phyloP scores from a whole-genome alignment of 37 sponge, comb jelly and placozoan genomes.

The Agelas oroides region DNA sequence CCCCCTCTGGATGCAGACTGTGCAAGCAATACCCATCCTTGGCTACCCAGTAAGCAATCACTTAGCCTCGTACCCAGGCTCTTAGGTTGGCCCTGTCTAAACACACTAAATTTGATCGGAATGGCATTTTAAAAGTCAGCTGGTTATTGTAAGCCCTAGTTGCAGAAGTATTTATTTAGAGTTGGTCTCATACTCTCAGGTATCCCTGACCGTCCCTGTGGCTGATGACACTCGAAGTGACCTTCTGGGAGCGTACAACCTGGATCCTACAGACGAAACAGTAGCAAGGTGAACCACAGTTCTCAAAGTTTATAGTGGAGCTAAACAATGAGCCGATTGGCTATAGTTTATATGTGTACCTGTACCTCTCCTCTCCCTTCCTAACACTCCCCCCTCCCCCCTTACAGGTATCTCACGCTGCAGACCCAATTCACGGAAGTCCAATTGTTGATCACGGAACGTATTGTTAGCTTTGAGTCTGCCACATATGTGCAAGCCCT shows the following conservation, averaged over 20 bases:
- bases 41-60: too few relatives aligned
- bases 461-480: conserved; percentile 49
- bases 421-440: conserved; percentile 46
- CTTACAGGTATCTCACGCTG: conserved; percentile 60
- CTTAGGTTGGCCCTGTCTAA: too few relatives aligned
- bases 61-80: too few relatives aligned
- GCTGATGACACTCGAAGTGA: conserved; percentile 83
- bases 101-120: too few relatives aligned
- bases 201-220: conserved; percentile 40
- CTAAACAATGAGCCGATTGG: too few relatives aligned
- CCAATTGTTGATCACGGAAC: conserved; percentile 13
- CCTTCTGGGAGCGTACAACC: conserved; percentile 64
- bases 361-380: too few relatives aligned
- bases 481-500: conserved; percentile 64
- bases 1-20: conserved; percentile 46
- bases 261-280: conserved; percentile 50
- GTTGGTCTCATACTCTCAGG: neutral
- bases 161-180: too few relatives aligned
- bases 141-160: too few relatives aligned
- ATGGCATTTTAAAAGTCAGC: too few relatives aligned
- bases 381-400: neutral
- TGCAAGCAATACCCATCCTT: neutral
- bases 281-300: too few relatives aligned
- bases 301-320: too few relatives aligned
- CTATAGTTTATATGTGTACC: too few relatives aligned